Conservation (phyloP, 2,113 vertebrate species). For the Calyptomena viridis region DNA sequence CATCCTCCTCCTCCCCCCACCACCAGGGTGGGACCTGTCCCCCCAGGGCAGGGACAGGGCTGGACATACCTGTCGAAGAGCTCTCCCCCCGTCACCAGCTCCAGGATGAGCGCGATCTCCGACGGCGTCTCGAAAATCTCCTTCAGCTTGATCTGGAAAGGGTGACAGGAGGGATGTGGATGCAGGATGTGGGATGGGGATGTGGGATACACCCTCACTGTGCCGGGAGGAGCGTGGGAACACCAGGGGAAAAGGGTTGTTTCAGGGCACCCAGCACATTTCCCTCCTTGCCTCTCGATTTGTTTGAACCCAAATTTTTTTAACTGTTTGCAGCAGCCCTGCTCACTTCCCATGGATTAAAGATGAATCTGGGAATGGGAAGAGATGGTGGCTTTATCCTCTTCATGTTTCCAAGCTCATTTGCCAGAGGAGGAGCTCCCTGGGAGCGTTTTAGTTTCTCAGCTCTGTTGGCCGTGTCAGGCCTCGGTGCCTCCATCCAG, state of each 20-base stretch:
- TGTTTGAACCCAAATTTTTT: rapidly evolving
- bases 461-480: rapidly evolving
- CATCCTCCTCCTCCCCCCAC: neutral
- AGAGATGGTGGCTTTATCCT: neutral
- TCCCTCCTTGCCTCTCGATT: neutral
- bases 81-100: constrained; percentile 89
- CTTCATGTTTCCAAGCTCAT: rapidly evolving
- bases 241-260: rapidly evolving
- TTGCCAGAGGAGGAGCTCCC: neutral
- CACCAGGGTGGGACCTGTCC: rapidly evolving
- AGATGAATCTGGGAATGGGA: neutral
- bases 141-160: constrained; percentile 85
- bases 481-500: rapidly evolving
- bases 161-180: neutral
- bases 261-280: rapidly evolving
- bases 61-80: constrained; percentile 84
- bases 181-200: neutral
- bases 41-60: rapidly evolving
- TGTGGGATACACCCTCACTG: neutral
- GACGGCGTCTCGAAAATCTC: constrained; percentile 88
- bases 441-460: rapidly evolving
- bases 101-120: constrained; percentile 84
- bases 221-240: rapidly evolving
- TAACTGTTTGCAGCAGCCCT: neutral
- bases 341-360: rapidly evolving